Evolutionary conservation across 2,113 vertebrate species (phyloP), one percentile per base, ranked within the genome.

Genomic region (Peromyscus leucopus): DNA sequence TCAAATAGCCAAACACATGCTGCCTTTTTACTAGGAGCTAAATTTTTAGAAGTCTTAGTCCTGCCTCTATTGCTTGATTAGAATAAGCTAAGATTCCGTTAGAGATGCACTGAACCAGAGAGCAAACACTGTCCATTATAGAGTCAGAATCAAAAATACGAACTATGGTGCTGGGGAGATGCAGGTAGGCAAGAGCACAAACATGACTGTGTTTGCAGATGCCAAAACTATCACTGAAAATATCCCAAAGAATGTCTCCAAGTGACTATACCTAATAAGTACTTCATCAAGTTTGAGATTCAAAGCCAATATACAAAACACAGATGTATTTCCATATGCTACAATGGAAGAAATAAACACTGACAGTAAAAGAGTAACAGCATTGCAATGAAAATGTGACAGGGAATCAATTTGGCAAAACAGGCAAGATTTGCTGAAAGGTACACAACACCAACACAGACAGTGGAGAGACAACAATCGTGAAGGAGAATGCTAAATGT

Each of bases 201-300:
- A 42, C 78, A 36, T 91, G 63, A n/a, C 12, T 65, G 55, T 78
- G 88, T 75, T 79, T 46, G 28, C 39, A 93, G 65, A 83, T 65
- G 65, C 33, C 80, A 74, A 78, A 71, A 80, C 3, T 33, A 24
- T 92, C 59, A 87, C 42, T 19, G 76, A 83, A 31, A 84, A 90
- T 74, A 84, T 48, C 7, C 55, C 28, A 26, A 71, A 22, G 48
- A 55, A 83, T 76, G 7, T 75, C 87, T 39, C 51, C 87, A 76
- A 63, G 83, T 15, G 75, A 76, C 31, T 84, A 84, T 13, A 84
- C 42, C 61, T 90, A 91, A 65, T 48, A 87, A 96, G 15, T 59
- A 61, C 36, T 80, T 93, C 51, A 55, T n/a, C n/a, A 91, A 91
- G n/a, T 74, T 80, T 91, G 67, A 94, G 51, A 94, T 59, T 94